A percentile compares a stretch with the other conserved stretches of the same genome.
Evolutionary conservation across 53 echinoderm and acorn worm genomes (phyloP).

Genomic region (Temnopleurus reevesii): DNA sequence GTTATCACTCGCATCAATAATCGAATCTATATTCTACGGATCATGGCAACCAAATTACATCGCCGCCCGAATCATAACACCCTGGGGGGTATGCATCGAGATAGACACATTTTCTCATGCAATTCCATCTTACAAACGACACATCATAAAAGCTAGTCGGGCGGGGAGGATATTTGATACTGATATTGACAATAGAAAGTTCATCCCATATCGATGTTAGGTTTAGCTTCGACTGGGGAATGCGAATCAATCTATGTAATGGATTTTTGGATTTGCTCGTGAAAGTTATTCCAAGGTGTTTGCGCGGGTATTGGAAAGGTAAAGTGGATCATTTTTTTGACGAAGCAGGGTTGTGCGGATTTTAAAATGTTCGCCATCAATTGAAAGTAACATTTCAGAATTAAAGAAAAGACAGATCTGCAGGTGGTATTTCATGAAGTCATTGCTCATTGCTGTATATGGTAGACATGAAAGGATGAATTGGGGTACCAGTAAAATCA

Average conservation of each 20-base stretch:
- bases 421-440: too few relatives aligned
- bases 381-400: too few relatives aligned
- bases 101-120: not conserved
- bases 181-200: not conserved
- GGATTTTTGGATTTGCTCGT: not conserved
- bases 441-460: too few relatives aligned
- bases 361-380: not conserved
- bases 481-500: too few relatives aligned
- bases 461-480: too few relatives aligned
- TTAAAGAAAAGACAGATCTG: too few relatives aligned
- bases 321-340: not conserved
- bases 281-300: not conserved
- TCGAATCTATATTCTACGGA: constrained; percentile 7
- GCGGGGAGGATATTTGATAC: not conserved
- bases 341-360: not conserved
- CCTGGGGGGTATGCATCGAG: not conserved
- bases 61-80: not conserved
- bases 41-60: not conserved
- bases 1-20: not conserved
- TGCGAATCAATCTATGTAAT: not conserved
- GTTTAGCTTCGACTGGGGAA: not conserved
- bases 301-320: not conserved
- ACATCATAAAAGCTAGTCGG: not conserved
- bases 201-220: not conserved
- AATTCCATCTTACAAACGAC: not conserved